These are phyloP conservation scores for Eupithecia insigniata DNA, from an alignment of 2,888 invertebrate species.

Conservation along the genomic window DNA sequence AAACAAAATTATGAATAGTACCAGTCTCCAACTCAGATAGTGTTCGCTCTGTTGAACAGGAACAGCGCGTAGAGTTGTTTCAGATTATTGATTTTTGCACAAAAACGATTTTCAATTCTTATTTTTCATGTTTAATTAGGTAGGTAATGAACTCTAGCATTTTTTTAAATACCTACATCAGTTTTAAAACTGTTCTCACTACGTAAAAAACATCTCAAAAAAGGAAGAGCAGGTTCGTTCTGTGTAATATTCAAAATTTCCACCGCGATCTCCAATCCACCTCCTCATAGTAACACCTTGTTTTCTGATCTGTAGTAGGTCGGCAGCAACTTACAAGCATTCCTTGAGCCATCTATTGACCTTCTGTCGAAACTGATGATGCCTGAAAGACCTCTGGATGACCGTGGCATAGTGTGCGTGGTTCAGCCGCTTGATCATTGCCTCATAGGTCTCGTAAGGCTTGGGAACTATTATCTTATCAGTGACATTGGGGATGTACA, in stretches of 20 bases:
- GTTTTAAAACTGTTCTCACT: neutral
- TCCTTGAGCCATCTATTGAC: conserved; percentile 68
- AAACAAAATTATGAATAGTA: conserved; percentile 28
- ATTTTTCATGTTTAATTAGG: neutral
- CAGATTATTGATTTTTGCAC: neutral
- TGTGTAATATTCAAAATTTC: neutral
- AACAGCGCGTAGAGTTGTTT: neutral
- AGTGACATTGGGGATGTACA: conserved; percentile 85
- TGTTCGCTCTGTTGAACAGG: neutral
- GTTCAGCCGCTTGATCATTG: conserved; percentile 83
- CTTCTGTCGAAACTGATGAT: conserved; percentile 80
- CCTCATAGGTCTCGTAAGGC: conserved; percentile 87
- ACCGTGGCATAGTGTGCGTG: conserved; percentile 83
- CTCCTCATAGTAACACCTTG: neutral
- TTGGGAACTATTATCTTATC: conserved; percentile 86
- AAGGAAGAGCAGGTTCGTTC: neutral
- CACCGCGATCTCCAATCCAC: neutral
- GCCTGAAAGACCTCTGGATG: conserved; percentile 87
- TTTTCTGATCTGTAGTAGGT: neutral
- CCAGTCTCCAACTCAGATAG: neutral
- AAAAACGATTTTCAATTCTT: neutral
- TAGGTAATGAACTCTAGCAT: neutral
- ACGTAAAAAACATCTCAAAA: neutral
- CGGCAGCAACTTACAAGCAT: conserved; percentile 64
- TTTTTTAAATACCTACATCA: too few species aligned